Conservation (phyloP, 35 echinoderm and acorn worm species). For the Apostichopus parvimensis region DNA sequence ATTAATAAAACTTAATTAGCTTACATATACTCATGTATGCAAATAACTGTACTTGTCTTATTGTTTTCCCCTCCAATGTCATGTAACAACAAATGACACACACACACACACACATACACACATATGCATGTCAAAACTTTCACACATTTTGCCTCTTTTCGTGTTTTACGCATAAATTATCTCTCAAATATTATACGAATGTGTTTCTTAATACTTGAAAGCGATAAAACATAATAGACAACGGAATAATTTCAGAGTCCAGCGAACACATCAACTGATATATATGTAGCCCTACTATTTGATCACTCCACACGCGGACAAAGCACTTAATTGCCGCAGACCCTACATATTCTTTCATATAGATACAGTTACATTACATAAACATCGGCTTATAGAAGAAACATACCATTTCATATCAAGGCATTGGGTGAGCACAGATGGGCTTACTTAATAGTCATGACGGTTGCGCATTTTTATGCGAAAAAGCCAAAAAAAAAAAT, state of each 20-base stretch:
- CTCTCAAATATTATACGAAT: constrained; percentile 48
- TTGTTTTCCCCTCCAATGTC: neutral
- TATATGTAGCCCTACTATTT: constrained; percentile 4
- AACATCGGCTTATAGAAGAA: constrained; percentile 31
- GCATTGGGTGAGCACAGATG: constrained; percentile 35
- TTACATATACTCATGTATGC: neutral
- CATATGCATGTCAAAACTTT: constrained; percentile 24
- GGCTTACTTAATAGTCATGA: constrained; percentile 37
- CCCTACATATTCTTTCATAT: constrained; percentile 6
- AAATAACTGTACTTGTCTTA: neutral
- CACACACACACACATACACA: neutral
- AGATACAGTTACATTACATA: constrained; percentile 54
- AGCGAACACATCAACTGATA: constrained; percentile 33
- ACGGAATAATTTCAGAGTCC: constrained; percentile 42
- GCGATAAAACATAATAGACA: constrained; percentile 44
- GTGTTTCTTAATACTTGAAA: constrained; percentile 21
- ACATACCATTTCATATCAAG: constrained; percentile 9
- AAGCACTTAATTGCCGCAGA: constrained; percentile 55
- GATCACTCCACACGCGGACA: constrained; percentile 40
- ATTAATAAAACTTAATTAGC: constrained; percentile 23
- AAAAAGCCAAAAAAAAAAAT: neutral
- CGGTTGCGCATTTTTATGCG: constrained; percentile 36
- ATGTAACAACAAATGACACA: neutral
- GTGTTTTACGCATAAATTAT: constrained; percentile 53
- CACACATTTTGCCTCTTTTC: neutral